Percentiles rank a stretch among this genome's conserved stretches.
Evolutionary conservation across 2,797 vertebrate genomes (phyloP).

Genomic region (Tadarida brasiliensis): DNA sequence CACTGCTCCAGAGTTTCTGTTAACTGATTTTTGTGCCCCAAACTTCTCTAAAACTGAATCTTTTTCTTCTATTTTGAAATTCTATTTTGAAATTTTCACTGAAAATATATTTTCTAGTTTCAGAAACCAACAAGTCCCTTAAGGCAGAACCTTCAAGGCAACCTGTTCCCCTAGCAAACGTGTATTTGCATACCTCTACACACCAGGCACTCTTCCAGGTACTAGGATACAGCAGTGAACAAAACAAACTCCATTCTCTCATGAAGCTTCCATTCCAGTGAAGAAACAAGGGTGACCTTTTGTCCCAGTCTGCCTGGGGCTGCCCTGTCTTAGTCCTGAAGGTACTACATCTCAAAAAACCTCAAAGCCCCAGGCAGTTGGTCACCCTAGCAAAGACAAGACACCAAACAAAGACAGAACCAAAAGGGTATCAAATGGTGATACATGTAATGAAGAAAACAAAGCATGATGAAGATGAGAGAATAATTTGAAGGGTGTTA

Average conservation of each 20-base stretch:
- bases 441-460: background rate
- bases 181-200: background rate
- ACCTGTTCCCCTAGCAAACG: background rate
- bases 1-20: conserved; percentile 40
- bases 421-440: background rate
- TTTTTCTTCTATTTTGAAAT: conserved; percentile 41
- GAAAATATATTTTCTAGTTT: conserved; percentile 47
- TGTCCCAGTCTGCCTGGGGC: background rate
- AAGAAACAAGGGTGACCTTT: background rate
- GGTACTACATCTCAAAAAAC: background rate
- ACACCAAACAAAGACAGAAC: background rate
- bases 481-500: background rate
- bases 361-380: background rate
- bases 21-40: conserved; percentile 48
- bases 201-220: background rate
- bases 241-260: conserved; percentile 37
- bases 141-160: background rate
- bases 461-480: background rate
- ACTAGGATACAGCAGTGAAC: background rate
- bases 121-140: conserved; percentile 11
- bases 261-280: background rate
- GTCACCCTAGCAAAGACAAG: background rate
- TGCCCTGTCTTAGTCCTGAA: background rate
- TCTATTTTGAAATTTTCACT: conserved; percentile 47
- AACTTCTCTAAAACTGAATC: conserved; percentile 40